Evolutionary conservation across 1,140 invertebrate genomes (phyloP), one percentile per base, ranked within the genome.

Genomic region (Platyura marginata): DNA sequence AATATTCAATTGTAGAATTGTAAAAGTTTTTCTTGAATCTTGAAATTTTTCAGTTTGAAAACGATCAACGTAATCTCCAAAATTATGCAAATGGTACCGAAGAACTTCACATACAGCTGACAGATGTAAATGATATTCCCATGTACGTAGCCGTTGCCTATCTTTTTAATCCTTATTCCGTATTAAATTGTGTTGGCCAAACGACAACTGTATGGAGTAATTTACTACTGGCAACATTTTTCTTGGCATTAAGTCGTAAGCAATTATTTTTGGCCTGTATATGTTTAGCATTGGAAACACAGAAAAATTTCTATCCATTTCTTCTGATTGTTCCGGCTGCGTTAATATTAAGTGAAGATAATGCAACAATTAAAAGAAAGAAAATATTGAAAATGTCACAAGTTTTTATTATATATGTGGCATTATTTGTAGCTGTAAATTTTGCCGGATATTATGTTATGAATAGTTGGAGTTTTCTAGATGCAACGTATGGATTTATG

Each of bases 131-230:
- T 32, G 63, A 66, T 45, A 65, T 71, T 32, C 66, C 76, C 4
- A 59, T 77, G 32, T 79, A 79, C 55, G 80, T 88, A 0, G 59
- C 77, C 47, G 74, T 79, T 43, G 80, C 83, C 1, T 94, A 93
- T 67, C 67, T 95, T 9, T 85, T 95, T 46, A 96, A 94, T 67
- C 94, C 94, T 0, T 90, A 90, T 55, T 80, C 80, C 23, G 72
- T 97, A 36, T 64, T 90, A 13, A 88, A 83, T 48, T 97, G 91
- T 67, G 75, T 84, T n/a, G 88, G 80, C 23, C 75, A 81, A 55
- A 93, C 90, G 0, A 93, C 91, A 4, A 89, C 86, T 13, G 81
- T 90, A 9, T 77, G 97, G 48, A 79, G 80, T 43, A 98, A 97
- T 65, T 64, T 94, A 9, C 69, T 87, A 21, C 62, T 85, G 32